A percentile compares a stretch with the other conserved stretches of the same genome.
These are phyloP conservation scores for Acrobasis consociella DNA, from an alignment of 2,888 invertebrate genomes.

Conservation along the genomic window DNA sequence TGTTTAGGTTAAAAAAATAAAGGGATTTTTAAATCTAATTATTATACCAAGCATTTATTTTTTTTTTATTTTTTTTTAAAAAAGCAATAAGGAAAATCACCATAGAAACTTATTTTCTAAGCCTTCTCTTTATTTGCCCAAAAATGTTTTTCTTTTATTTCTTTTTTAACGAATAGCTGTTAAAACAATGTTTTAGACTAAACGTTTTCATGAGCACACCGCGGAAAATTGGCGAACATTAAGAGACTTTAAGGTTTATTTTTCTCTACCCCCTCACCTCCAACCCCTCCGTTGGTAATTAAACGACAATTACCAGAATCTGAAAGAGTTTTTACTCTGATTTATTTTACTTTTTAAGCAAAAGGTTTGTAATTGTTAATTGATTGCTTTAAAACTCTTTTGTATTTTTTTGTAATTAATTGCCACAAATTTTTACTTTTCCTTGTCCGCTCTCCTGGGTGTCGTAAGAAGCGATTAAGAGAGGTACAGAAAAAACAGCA, in stretches of 20 bases:
- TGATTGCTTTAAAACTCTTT: background rate
- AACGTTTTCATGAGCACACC: conserved; percentile 50
- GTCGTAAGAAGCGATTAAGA: too few species aligned
- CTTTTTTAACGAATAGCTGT: conserved; percentile 43
- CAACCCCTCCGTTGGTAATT: conserved; percentile 60
- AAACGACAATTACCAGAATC: conserved; percentile 74
- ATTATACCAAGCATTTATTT: background rate
- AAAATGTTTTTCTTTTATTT: conserved; percentile 35
- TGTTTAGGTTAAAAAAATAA: too few species aligned
- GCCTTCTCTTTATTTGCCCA: conserved; percentile 24
- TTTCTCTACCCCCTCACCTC: conserved; percentile 46
- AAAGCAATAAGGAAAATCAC: conserved; percentile 1
- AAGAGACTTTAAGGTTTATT: conserved; percentile 62
- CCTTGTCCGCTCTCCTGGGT: too few species aligned
- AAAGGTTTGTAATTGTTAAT: background rate
- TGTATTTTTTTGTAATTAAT: background rate
- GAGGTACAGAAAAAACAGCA: too few species aligned
- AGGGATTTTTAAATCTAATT: background rate
- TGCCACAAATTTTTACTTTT: too few species aligned
- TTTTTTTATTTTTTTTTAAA: background rate
- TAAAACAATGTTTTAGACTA: conserved; percentile 53
- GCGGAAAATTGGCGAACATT: conserved; percentile 65
- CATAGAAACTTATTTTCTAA: conserved; percentile 17
- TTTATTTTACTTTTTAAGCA: conserved; percentile 30
- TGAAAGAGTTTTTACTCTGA: conserved; percentile 37